These are phyloP conservation scores for Electrophaes corylata DNA, from an alignment of 2,888 invertebrate genomes.

Conservation along the genomic window DNA sequence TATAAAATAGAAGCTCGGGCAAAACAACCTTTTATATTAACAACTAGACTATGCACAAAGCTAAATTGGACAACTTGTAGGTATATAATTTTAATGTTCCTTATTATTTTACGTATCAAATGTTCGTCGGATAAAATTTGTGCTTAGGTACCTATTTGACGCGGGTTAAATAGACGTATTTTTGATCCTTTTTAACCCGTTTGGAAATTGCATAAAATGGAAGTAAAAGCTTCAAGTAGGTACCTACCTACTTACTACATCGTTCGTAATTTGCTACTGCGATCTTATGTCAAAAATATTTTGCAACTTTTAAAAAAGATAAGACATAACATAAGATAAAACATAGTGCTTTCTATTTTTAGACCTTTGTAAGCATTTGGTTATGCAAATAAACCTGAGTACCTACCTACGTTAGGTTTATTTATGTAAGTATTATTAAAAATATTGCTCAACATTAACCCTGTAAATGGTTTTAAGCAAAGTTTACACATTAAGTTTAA, in stretches of 20 bases:
- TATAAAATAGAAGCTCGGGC: constrained; percentile 75
- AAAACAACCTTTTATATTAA: constrained; percentile 68
- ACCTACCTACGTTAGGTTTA: no score
- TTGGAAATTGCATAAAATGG: not conserved
- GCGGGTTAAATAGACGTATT: not conserved
- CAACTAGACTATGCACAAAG: constrained; percentile 39
- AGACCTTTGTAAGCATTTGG: no score
- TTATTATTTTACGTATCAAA: not conserved
- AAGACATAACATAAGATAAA: no score
- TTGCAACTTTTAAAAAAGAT: no score
- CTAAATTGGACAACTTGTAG: constrained; percentile 40
- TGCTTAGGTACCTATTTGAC: not conserved
- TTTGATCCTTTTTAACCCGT: not conserved
- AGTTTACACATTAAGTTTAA: no score
- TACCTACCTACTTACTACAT: no score
- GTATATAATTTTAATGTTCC: constrained; percentile 24
- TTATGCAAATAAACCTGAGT: no score
- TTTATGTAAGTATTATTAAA: no score
- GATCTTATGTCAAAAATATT: not conserved
- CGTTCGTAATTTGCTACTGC: no score
- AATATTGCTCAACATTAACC: no score
- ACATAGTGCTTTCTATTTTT: no score
- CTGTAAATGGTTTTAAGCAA: no score
- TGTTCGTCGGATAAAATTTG: not conserved
- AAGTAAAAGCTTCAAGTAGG: not conserved